Evolutionary conservation across 2,888 invertebrate species (phyloP), one percentile per base, ranked within the genome.

Genomic region (Falcaria lacertinaria): DNA sequence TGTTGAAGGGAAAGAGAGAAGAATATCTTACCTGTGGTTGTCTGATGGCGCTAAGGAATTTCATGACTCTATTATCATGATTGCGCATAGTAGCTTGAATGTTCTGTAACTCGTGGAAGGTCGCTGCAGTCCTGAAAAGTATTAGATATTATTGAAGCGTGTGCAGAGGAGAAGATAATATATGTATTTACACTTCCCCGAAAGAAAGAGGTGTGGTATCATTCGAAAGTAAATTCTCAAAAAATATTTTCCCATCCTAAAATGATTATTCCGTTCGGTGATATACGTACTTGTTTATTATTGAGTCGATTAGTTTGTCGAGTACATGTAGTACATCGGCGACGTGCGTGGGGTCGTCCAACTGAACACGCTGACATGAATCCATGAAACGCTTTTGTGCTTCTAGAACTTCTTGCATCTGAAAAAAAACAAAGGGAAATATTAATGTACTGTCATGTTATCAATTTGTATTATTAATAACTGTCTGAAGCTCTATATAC

Each of bases 331-430:
- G 74, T 22, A 93, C 89, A 45, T 90, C 87, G 15, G 92, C 91
- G 22, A 94, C 91, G 60, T 92, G 90, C 15, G 88, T 89, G 0
- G 92, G 91, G 59, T 93, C 93, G 56, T 92, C 92, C 58, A 90
- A 90, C 66, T 93, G 93, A 34, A 92, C 90, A 19, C 91, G 79
- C 54, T 92, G 91, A 66, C 93, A 94, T 14, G 92, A 92, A 67
- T 93, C 92, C 38, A 92, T 80, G 69, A 93, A 93, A 41, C 89
- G 81, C 54, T 92, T 91, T 67, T 94, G 93, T 3, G 91, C 90
- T 19, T 91, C 83, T 44, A 92, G 63, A 15, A 93, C 80, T 64
- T 91, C 91, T 69, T 92, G 89, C 72, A 92, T 90, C 79, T 91
- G 70, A 47, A 72, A 77, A 15, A 13, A 39, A 33, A 34, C 22